phyloP scores from a whole-genome alignment of 2,113 vertebrate species.

The Leucoraja erinaceus region DNA sequence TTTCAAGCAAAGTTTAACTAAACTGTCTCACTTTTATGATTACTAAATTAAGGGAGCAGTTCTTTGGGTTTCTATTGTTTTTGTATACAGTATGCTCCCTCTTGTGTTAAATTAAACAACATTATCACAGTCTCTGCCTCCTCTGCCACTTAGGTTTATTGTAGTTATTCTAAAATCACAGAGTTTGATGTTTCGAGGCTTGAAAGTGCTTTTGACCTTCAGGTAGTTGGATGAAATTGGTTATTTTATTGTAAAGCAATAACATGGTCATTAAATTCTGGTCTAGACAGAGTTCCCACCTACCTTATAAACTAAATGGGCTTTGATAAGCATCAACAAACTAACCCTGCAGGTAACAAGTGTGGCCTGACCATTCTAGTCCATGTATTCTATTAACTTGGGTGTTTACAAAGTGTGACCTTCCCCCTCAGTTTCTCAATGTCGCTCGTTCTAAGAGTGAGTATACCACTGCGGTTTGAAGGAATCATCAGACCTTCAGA shows the following conservation, averaged over 20 bases:
- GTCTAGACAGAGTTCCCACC: slow-evolving; percentile 34
- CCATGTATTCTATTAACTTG: background rate
- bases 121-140: background rate
- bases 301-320: slow-evolving; percentile 17
- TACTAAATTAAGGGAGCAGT: background rate
- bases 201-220: slow-evolving; percentile 24
- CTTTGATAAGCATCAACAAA: background rate
- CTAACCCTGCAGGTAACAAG: background rate
- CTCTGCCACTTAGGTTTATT: slow-evolving; percentile 3
- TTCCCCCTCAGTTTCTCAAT: background rate
- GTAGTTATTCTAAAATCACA: background rate
- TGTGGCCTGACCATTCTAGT: background rate
- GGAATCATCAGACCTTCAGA: background rate
- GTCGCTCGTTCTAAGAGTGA: background rate
- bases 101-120: background rate
- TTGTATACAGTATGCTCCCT: background rate
- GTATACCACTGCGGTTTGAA: background rate
- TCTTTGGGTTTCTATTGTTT: background rate
- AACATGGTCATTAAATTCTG: slow-evolving; percentile 31
- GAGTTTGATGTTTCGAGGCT: slow-evolving; percentile 18
- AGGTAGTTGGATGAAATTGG: background rate
- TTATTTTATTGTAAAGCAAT: slow-evolving; percentile 23
- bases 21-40: background rate
- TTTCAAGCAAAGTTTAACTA: background rate
- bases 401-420: background rate